A percentile compares a stretch with the other conserved stretches of the same genome.
Evolutionary conservation across 2,797 vertebrate species (phyloP).

Genomic region (Phataginus tetradactyla): DNA sequence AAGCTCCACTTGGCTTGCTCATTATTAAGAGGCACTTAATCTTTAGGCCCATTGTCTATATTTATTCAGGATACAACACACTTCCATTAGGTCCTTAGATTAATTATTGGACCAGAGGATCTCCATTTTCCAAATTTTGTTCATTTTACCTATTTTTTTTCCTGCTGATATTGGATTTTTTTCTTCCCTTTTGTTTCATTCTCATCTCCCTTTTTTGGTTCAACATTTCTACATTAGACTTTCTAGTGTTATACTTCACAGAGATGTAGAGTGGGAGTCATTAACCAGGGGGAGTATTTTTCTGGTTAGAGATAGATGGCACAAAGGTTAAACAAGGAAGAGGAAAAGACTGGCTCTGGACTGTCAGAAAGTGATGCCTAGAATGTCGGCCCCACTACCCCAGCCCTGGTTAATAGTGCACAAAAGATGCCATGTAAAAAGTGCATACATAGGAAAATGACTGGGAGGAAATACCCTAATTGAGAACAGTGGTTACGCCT

Average conservation of each 20-base stretch:
- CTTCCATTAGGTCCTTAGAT: background rate
- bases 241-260: conserved; percentile 9
- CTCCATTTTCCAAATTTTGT: background rate
- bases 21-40: background rate
- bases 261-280: background rate
- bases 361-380: background rate
- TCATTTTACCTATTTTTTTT: background rate
- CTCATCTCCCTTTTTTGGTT: background rate
- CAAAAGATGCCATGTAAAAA: background rate
- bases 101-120: background rate
- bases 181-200: background rate
- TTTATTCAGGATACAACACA: background rate
- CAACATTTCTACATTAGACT: background rate
- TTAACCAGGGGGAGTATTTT: background rate
- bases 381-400: background rate
- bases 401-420: background rate
- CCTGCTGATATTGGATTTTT: background rate
- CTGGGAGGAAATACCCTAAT: background rate
- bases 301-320: background rate
- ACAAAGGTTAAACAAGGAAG: background rate
- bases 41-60: background rate
- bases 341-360: background rate
- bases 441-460: background rate
- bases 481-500: background rate
- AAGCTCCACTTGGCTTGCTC: background rate